Conservation (phyloP, 2,888 invertebrate genomes). For the Villa cingulata region DNA sequence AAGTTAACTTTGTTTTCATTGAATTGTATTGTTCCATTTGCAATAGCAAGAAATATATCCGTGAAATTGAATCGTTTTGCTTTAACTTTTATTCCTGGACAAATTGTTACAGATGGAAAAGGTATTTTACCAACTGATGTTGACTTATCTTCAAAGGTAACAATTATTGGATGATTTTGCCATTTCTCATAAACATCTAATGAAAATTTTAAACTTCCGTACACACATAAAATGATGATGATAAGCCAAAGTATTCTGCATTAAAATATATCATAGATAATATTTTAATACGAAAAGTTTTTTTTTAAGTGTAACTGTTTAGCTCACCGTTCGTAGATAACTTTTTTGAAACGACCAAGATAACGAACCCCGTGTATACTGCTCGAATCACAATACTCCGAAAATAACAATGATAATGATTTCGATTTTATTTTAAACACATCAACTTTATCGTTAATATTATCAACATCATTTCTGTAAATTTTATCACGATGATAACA, state of each 20-base stretch:
- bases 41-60: background rate
- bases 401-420: background rate
- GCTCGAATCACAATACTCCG: slow-evolving; percentile 1
- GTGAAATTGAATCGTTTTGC: slow-evolving; percentile 4
- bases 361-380: background rate
- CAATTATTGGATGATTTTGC: slow-evolving; percentile 7
- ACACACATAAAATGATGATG: slow-evolving; percentile 6
- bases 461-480: no score
- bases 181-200: slow-evolving; percentile 6
- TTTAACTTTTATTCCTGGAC: slow-evolving; percentile 9
- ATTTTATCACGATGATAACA: no score
- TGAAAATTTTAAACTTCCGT: slow-evolving; percentile 5
- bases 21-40: background rate
- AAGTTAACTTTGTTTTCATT: background rate
- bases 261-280: background rate
- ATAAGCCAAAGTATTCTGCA: slow-evolving; percentile 9
- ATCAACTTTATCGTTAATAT: no score
- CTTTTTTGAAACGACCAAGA: background rate
- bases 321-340: background rate
- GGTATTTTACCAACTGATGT: slow-evolving; percentile 5
- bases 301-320: background rate
- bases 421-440: background rate
- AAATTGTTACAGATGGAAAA: slow-evolving; percentile 9
- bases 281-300: no score
- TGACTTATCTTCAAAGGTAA: slow-evolving; percentile 7